phyloP scores from a whole-genome alignment of 1,140 invertebrate genomes.

The Drosophila setifemur region DNA sequence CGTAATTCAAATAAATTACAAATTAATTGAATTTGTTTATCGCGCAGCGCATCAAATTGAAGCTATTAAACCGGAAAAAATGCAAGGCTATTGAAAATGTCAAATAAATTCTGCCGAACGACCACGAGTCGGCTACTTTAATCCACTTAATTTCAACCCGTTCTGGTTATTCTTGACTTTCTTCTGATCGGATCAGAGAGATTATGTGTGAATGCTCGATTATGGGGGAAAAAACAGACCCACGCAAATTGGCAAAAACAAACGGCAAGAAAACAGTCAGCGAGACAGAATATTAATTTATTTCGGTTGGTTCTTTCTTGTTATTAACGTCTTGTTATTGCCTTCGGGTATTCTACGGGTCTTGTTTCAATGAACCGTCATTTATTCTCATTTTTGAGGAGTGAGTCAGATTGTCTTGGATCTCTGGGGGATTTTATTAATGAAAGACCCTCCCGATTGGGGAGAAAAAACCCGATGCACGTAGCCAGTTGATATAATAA shows the following conservation, averaged over 20 bases:
- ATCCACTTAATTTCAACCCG: slow-evolving; percentile 46
- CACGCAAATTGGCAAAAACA: slow-evolving; percentile 54
- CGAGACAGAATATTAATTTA: slow-evolving; percentile 47
- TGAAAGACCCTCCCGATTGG: slow-evolving; percentile 20
- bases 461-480: slow-evolving; percentile 49
- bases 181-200: slow-evolving; percentile 41
- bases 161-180: slow-evolving; percentile 69
- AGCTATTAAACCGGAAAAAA: slow-evolving; percentile 11
- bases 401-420: slow-evolving; percentile 19
- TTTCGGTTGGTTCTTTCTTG: slow-evolving; percentile 23
- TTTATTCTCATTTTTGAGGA: slow-evolving; percentile 12
- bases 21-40: neutral
- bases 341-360: slow-evolving; percentile 9
- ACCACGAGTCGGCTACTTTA: neutral
- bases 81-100: slow-evolving; percentile 14
- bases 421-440: slow-evolving; percentile 23
- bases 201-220: slow-evolving; percentile 66
- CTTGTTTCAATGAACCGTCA: slow-evolving; percentile 43
- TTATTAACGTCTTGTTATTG: slow-evolving; percentile 18
- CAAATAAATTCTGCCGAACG: slow-evolving; percentile 1
- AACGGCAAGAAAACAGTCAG: slow-evolving; percentile 19
- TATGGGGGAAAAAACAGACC: slow-evolving; percentile 51
- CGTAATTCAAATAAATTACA: neutral
- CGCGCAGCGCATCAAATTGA: neutral
- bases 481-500: slow-evolving; percentile 46